Base-by-base conservation (phyloP, 2,888 invertebrate genomes). In the Eugnorisma glareosa region DNA sequence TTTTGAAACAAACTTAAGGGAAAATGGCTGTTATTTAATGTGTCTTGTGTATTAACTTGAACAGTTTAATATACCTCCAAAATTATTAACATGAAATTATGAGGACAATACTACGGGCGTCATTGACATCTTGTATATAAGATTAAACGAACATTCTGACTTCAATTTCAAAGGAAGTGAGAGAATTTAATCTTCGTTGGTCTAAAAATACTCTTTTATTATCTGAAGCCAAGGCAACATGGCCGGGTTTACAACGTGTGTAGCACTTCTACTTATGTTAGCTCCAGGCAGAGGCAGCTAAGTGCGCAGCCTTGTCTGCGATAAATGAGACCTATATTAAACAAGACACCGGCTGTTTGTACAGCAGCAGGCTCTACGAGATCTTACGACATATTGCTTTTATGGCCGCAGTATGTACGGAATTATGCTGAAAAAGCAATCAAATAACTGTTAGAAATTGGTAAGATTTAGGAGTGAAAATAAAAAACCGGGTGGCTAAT, bases 261-360 rank as follows among this genome's bases (percentile, higher is more conserved):
- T 43, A 77, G 81, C 57, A 75, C 72, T 76, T 81, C 59, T 64
- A 75, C 75, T 76, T 80, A 67, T 54, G 71, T 73, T 28, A 63
- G 77, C 67, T 64, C 24, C 61, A 57, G 59, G 72, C 51, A 70
- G 15, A 82, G 70, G 70, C 82, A 72, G 76, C 68, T 79, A 79
- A 84, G 80, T 83, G 81, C 67, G 40, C 81, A 68, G 71, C 45
- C 67, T 48, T 66, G 69, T 70, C 68, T 40, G 69, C 81, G 83
- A 84, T 73, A 85, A 88, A 87, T 87, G 79, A 81, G 83, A 78
- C 66, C 72, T 75, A 77, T 83, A 88, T 86, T 79, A 81, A 78
- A 87, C 73, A 75, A 81, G 87, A 87, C 87, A 86, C 77, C 79
- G 73, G 77, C 77, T 78, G 83, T 81, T 83, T 80, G 75, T 83